Conservation (phyloP, 1,140 invertebrate genomes). For the Drosophila parabipectinata region DNA sequence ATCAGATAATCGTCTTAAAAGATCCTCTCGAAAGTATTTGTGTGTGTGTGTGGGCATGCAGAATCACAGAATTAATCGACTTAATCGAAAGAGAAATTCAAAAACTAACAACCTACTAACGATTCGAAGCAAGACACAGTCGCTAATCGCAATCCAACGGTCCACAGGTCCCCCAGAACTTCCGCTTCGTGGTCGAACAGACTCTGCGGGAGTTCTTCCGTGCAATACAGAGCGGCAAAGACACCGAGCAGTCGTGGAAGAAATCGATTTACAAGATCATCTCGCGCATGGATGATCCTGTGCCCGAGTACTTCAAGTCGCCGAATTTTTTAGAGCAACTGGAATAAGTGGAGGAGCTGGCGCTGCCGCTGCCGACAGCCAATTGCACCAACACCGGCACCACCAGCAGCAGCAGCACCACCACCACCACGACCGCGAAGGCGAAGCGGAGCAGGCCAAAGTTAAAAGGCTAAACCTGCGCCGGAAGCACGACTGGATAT, state of each 20-base stretch:
- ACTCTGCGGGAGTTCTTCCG: conserved; percentile 99
- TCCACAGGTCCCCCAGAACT: conserved; percentile 96
- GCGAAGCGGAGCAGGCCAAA: conserved; percentile 67
- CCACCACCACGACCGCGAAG: conserved; percentile 46
- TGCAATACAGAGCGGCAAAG: conserved; percentile 97
- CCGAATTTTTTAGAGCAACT: conserved; percentile 99
- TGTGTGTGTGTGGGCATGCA: conserved; percentile 23
- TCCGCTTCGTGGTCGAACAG: conserved; percentile 98
- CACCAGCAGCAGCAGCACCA: conserved; percentile 44
- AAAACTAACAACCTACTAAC: conserved; percentile 28
- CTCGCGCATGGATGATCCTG: conserved; percentile 98
- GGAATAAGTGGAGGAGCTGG: conserved; percentile 89
- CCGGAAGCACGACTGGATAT: conserved; percentile 76
- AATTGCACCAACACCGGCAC: conserved; percentile 34
- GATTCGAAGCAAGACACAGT: conserved; percentile 16
- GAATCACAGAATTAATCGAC: not conserved
- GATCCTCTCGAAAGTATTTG: not conserved
- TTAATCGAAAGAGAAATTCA: not conserved
- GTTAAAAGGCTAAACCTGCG: conserved; percentile 76
- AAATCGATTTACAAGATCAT: conserved; percentile 99
- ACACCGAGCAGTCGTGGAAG: conserved; percentile 99
- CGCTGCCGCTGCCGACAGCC: conserved; percentile 56
- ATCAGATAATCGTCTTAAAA: not conserved
- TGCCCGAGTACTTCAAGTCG: conserved; percentile 99
- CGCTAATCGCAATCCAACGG: conserved; percentile 38